These are phyloP conservation scores for Lordiphosa clarofinis DNA, from an alignment of 1,140 invertebrate species.

Conservation along the genomic window DNA sequence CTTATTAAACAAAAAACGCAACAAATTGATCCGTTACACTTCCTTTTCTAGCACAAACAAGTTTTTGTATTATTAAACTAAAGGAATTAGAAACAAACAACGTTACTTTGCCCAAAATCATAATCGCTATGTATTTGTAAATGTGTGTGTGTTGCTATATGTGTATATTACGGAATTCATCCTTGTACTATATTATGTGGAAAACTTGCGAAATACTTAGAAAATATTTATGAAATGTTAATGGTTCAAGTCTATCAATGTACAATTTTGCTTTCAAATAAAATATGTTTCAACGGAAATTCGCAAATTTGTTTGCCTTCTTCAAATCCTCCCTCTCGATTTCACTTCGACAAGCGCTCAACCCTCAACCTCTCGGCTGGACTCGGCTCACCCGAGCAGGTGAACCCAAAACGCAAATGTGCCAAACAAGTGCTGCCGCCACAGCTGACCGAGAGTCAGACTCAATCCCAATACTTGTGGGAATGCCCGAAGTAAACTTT, in stretches of 20 bases:
- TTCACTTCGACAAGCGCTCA: no score
- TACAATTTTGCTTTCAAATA: slow-evolving; percentile 3
- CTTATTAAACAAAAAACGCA: slow-evolving; percentile 42
- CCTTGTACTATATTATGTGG: no score
- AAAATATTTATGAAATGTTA: slow-evolving; percentile 59
- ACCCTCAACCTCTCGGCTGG: slow-evolving; percentile 8
- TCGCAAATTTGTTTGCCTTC: no score
- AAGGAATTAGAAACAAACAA: slow-evolving; percentile 3
- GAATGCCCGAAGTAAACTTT: slow-evolving; percentile 77
- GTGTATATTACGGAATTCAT: slow-evolving; percentile 51
- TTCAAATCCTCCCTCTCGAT: no score
- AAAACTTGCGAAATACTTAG: slow-evolving; percentile 34
- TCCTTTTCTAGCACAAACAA: slow-evolving; percentile 50
- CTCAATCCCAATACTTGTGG: slow-evolving; percentile 73
- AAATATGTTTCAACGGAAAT: no score
- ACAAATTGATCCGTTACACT: slow-evolving; percentile 47
- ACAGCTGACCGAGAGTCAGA: slow-evolving; percentile 56
- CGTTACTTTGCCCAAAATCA: slow-evolving; percentile 29
- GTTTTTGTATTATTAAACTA: slow-evolving; percentile 27
- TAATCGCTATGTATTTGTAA: slow-evolving; percentile 47
- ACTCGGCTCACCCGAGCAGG: slow-evolving; percentile 48
- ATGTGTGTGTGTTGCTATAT: slow-evolving; percentile 73
- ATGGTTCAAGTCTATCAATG: slow-evolving; percentile 55
- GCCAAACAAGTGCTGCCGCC: slow-evolving; percentile 56
- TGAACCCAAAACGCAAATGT: slow-evolving; percentile 47